phyloP scores from a whole-genome alignment of 2,113 vertebrate species.

The Cololabis saira region DNA sequence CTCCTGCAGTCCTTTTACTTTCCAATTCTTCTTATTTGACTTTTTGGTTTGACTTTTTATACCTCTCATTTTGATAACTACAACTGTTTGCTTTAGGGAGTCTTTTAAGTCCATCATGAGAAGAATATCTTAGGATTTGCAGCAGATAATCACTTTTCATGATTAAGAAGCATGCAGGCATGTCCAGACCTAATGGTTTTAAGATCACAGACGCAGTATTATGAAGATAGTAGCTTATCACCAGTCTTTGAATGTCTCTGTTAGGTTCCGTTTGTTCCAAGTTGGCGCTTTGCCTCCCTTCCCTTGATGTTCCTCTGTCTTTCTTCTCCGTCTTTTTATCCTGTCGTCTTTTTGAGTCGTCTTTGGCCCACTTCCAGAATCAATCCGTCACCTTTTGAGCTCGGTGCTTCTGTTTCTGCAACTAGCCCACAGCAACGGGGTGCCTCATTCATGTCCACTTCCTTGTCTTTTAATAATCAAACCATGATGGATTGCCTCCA shows the following conservation, averaged over 20 bases:
- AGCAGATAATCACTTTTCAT: slow-evolving; percentile 63
- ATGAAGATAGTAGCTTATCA: slow-evolving; percentile 68
- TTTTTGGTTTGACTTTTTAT: slow-evolving; percentile 10
- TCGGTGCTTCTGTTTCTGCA: slow-evolving; percentile 56
- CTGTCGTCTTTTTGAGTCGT: slow-evolving; percentile 42
- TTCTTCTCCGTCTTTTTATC: slow-evolving; percentile 14
- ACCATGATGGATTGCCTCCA: slow-evolving; percentile 75
- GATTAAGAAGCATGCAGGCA: slow-evolving; percentile 57
- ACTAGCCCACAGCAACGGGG: slow-evolving; percentile 64
- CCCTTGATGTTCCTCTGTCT: slow-evolving; percentile 42
- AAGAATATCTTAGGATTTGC: slow-evolving; percentile 30
- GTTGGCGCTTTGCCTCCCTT: slow-evolving; percentile 44
- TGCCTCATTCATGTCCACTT: slow-evolving; percentile 73
- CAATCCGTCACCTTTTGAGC: slow-evolving; percentile 71
- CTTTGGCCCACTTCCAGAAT: slow-evolving; percentile 66
- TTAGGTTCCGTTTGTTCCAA: slow-evolving; percentile 50
- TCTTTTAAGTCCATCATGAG: slow-evolving; percentile 9
- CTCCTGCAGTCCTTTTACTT: slow-evolving; percentile 3
- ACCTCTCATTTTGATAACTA: slow-evolving; percentile 19
- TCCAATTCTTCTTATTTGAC: background rate
- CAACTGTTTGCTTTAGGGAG: slow-evolving; percentile 25
- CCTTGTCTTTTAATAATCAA: slow-evolving; percentile 75
- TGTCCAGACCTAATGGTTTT: slow-evolving; percentile 56
- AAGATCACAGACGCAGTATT: slow-evolving; percentile 54
- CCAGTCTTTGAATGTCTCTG: slow-evolving; percentile 56